Base-by-base conservation (phyloP, 2,113 vertebrate genomes). In the Columbina picui region DNA sequence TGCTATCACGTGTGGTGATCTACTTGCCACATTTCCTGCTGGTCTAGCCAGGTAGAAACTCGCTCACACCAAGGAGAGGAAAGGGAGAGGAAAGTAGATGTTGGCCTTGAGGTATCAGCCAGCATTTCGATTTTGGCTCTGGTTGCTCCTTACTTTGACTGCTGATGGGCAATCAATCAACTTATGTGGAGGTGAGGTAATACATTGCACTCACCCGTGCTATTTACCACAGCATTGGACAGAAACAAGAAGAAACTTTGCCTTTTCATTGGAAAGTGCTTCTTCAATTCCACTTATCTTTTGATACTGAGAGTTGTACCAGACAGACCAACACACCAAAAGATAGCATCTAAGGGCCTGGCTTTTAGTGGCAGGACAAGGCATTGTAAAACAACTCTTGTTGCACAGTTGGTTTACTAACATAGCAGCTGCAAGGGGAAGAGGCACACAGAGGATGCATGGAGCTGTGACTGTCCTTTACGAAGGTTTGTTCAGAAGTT, bases 241-340 rank as follows among this genome's bases (percentile, higher is more conserved):
- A 68, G 70, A 65, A 79, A 57, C 9, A 79, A 77, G 60, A 83
- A 27, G 55, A 94, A 93, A 64, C n/a, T 87, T 90, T 90, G 71
- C 75, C 81, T 91, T 85, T 75, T 78, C 26, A 61, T 60, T 81
- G 53, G 80, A 92, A 94, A 71, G 57, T 57, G 18, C 7, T 45
- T 18, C 43, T 45, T 45, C 43, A 45, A 45, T 8, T 45, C 43
- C 43, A 45, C 43, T 45, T 45, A 45, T 45, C 18, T 45, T 45
- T 91, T 84, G 79, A 73, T 89, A 71, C 36, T 92, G 96, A 96
- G 89, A 94, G 74, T 11, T 90, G 69, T 49, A 59, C 19, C 80
- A 70, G 75, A 90, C 71, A 96, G 87, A 92, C 45, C 25, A 93
- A 69, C 32, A 84, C 52, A 50, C 16, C 50, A 19, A 95, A 39